Evolutionary conservation across 2,113 vertebrate genomes (phyloP).

Genomic region (Pomatostomus ruficeps): DNA sequence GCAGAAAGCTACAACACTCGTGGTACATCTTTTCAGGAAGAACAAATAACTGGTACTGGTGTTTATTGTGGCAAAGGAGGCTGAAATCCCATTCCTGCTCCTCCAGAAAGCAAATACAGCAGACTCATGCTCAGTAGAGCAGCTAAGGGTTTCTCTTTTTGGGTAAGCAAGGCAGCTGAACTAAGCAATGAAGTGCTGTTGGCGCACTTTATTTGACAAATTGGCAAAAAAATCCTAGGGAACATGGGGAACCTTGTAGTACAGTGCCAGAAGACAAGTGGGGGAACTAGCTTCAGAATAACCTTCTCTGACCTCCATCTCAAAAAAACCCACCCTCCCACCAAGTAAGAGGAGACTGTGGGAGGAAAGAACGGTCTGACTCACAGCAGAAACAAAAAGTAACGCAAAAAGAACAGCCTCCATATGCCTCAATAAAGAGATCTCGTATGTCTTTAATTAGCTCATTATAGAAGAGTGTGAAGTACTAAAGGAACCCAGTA

Average conservation of each 20-base stretch:
- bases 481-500: neutral
- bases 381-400: conserved; percentile 29
- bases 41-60: neutral
- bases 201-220: neutral
- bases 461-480: neutral
- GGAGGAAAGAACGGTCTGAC: conserved; percentile 14
- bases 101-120: neutral
- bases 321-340: neutral
- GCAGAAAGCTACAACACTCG: neutral
- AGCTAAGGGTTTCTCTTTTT: neutral
- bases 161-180: neutral
- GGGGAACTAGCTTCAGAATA: neutral
- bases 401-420: neutral
- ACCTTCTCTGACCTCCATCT: neutral
- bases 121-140: neutral
- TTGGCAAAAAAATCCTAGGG: neutral
- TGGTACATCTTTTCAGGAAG: neutral
- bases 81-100: neutral
- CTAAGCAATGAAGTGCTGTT: neutral
- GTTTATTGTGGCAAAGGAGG: neutral
- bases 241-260: neutral
- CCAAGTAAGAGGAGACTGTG: neutral
- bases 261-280: neutral
- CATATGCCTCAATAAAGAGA: neutral
- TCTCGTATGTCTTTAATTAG: neutral